Percentiles rank a stretch among this genome's conserved stretches.
Evolutionary conservation across 2,888 invertebrate species (phyloP).

Genomic region (Ormia ochracea): DNA sequence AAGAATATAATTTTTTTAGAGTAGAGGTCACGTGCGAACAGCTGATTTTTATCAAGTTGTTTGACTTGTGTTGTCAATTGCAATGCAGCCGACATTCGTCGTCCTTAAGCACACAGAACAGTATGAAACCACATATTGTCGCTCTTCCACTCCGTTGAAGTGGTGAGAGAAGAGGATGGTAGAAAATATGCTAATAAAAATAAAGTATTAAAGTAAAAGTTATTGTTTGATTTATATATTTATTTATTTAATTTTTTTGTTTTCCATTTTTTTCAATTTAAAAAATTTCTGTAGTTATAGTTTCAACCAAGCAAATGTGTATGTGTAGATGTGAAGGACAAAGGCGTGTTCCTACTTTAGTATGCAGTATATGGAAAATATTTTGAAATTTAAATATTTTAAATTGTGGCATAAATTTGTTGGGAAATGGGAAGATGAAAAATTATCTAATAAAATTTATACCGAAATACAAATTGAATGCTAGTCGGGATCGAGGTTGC

Average conservation of each 20-base stretch:
- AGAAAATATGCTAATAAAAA: conserved; percentile 21
- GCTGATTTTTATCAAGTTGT: conserved; percentile 57
- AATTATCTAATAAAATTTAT: too few relatives aligned
- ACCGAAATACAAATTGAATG: too few relatives aligned
- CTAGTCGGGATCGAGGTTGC: too few relatives aligned
- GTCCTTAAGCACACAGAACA: not conserved
- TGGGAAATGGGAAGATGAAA: too few relatives aligned
- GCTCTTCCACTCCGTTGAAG: not conserved
- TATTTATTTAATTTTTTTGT: too few relatives aligned
- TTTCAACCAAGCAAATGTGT: conserved; percentile 26
- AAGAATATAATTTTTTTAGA: conserved; percentile 10
- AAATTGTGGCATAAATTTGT: too few relatives aligned
- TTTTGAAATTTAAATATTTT: too few relatives aligned
- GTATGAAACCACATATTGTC: not conserved
- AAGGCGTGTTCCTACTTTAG: too few relatives aligned
- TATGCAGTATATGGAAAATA: too few relatives aligned
- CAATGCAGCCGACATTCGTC: conserved; percentile 12
- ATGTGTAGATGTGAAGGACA: not conserved
- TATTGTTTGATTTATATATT: conserved; percentile 20
- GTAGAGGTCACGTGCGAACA: conserved; percentile 58
- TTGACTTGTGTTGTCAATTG: conserved; percentile 54
- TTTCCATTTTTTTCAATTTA: conserved; percentile 25
- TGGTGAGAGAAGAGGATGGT: not conserved
- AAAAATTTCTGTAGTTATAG: conserved; percentile 9
- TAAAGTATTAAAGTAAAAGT: conserved; percentile 13